Evolutionary conservation across 2,888 invertebrate species (phyloP), one percentile per base, ranked within the genome.

Genomic region (Synergus japonicus): DNA sequence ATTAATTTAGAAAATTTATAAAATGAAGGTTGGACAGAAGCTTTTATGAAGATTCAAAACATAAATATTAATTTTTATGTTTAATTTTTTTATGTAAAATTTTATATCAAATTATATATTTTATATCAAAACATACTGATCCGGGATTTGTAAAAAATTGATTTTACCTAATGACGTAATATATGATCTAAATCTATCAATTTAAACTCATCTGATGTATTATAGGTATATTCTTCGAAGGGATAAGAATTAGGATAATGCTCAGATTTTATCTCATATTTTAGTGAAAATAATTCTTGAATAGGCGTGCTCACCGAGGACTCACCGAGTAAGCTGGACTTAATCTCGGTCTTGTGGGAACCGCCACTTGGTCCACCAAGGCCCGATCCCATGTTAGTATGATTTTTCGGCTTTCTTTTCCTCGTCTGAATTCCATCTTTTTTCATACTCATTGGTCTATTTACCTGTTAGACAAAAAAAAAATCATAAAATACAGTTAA

Each of bases 351-450:
- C 86, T 92, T 92, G 85, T 91, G 90, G 49, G 90, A 83, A 37
- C 89, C 83, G 29, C 89, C 90, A 67, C 90, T 90, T 12, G 91
- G 86, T 43, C 91, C 89, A 5, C 89, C 87, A 80, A 86, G 66
- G 82, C 79, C 88, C 46, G 88, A 86, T 29, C 88, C 83, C 65
- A 91, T 87, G 7, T 83, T 88, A 8, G 91, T 83, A 46, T 92
- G 91, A 87, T 92, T 95, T 93, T 97, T 97, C 66, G 97, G 97
- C 91, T 99, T 98, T 83, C 99, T 95, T 92, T 99, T 99, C 84
- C 99, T 94, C 77, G 98, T 98, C 93, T 99, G 99, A 90, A 99
- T 99, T 69, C 98, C 98, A 86, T 99, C 99, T 93, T 99, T 99
- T 93, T 98, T 99, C 99, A 99, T 99, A 87, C 98, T 97, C 87